Evolutionary conservation across 1,140 invertebrate genomes (phyloP), one percentile per base, ranked within the genome.

Genomic region (Heliconius congener): DNA sequence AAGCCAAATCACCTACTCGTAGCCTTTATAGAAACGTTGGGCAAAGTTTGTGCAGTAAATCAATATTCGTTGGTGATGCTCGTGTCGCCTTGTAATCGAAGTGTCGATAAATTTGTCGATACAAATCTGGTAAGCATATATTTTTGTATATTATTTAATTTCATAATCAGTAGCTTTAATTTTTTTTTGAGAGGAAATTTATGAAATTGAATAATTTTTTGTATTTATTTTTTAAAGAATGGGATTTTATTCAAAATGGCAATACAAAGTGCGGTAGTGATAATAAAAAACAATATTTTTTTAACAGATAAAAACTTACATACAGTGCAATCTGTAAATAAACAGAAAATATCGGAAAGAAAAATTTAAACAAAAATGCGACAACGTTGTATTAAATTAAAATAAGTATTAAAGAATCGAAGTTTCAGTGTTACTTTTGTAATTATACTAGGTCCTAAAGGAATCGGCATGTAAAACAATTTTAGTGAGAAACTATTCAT

Each of bases 11-110:
- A 71, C 60, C 60, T 30, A 76, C 66, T 42, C 34, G 78, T 37
- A 72, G 70, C 78, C 50, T 76, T 80, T 80, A 76, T 76, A 71
- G 37, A 80, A 42, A 66, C 77, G 71, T 30, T 50, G 52, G 55
- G 23, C 72, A 78, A 78, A 82, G 79, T 85, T 85, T 80, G 77
- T 83, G 73, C 73, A 83, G 83, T 79, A 82, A 85, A 85, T 85
- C 81, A 81, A 84, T 84, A 82, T 71, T 66, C n/a, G 71, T 37
- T 79, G 72, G 78, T 72, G 73, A 73, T 66, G 78, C 27, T 30
- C 60, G 60, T 30, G 27, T n/a, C 9, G 27, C 5, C 11, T 27
- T 66, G 60, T 66, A 66, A 66, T 30, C 1, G 50, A 23, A 57
- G 8, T 27, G 11, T 66, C 60, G 60, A 66, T 66, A 16, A 66